phyloP scores from a whole-genome alignment of 2,113 vertebrate genomes.

The Mobula hypostoma region DNA sequence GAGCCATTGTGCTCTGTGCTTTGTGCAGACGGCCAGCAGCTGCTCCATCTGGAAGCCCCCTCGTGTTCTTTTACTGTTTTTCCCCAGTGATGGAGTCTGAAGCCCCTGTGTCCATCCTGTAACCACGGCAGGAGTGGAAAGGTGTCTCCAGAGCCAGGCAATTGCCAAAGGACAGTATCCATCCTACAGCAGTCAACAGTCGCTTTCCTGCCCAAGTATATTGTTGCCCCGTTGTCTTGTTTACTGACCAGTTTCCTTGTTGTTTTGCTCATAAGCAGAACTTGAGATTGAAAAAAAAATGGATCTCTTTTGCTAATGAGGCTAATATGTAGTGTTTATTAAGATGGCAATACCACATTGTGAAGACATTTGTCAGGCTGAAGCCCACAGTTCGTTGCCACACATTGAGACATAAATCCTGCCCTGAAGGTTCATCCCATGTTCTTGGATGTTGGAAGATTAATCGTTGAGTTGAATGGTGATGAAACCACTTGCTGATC shows the following conservation, averaged over 20 bases:
- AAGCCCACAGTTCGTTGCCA: not conserved
- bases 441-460: not conserved
- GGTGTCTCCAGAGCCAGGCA: no score
- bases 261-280: not conserved
- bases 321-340: not conserved
- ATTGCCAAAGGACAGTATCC: not conserved
- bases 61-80: not conserved
- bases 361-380: not conserved
- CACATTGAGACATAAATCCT: not conserved
- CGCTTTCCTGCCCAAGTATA: not conserved
- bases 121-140: not conserved
- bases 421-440: not conserved
- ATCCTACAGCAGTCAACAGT: not conserved
- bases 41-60: not conserved
- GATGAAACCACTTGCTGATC: not conserved
- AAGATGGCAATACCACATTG: not conserved
- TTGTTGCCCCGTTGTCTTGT: not conserved
- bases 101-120: not conserved
- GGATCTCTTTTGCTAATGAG: not conserved
- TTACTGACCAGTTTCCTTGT: not conserved
- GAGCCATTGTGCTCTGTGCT: not conserved
- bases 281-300: not conserved
- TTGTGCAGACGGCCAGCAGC: not conserved
- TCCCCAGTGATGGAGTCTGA: not conserved
- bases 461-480: not conserved